phyloP scores from a whole-genome alignment of 2,113 vertebrate species.

The Orycteropus afer region DNA sequence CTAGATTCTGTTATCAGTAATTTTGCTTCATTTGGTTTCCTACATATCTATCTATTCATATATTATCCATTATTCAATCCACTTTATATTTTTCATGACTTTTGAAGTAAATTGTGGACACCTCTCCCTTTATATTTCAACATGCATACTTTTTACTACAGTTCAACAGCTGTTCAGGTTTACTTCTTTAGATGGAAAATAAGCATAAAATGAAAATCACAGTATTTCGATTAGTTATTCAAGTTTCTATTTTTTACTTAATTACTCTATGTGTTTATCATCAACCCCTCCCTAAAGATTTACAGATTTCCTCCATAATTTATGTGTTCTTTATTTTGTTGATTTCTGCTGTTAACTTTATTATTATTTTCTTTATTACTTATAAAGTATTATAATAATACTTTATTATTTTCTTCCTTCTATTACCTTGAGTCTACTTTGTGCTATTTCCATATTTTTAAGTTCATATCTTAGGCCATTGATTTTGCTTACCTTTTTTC shows the following conservation, averaged over 20 bases:
- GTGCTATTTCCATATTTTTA: not conserved
- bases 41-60: too few species aligned
- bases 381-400: too few species aligned
- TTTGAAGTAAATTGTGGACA: not conserved
- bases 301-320: not conserved
- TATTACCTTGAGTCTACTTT: not conserved
- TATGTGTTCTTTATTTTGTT: not conserved
- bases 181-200: not conserved
- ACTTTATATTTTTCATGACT: not conserved
- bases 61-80: not conserved
- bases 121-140: not conserved
- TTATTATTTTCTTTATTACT: too few species aligned
- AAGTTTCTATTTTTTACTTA: not conserved
- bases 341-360: not conserved
- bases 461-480: not conserved
- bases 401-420: not conserved
- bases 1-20: not conserved
- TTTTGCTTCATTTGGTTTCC: not conserved
- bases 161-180: not conserved
- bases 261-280: not conserved
- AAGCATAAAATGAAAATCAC: not conserved
- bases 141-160: not conserved
- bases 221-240: not conserved
- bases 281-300: not conserved
- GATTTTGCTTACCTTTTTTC: not conserved